Percentiles rank a stretch among this genome's conserved stretches.
Evolutionary conservation across 2,888 invertebrate species (phyloP).

Genomic region (Eilema griseolum): DNA sequence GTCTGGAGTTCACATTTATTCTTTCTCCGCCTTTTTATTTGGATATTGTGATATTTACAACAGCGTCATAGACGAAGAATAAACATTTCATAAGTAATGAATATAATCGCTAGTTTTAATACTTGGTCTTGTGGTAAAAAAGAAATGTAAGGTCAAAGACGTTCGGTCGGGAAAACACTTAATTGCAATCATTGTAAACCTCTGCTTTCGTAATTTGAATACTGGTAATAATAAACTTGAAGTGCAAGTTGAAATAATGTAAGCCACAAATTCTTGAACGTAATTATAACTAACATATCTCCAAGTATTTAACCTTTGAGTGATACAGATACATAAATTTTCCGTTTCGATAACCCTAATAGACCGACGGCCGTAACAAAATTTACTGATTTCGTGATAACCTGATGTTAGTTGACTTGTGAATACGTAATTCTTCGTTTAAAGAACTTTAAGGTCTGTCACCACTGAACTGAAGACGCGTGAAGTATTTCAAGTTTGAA

Average conservation of each 20-base stretch:
- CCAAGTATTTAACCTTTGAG: slow-evolving; percentile 11
- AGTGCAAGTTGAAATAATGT: neutral
- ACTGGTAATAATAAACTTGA: neutral
- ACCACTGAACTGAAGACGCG: neutral
- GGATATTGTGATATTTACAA: neutral
- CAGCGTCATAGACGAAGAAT: no score
- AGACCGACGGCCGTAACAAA: slow-evolving; percentile 25
- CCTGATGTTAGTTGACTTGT: slow-evolving; percentile 21
- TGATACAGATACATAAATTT: slow-evolving; percentile 14
- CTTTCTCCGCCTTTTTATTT: neutral
- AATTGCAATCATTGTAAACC: neutral
- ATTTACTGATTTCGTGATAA: slow-evolving; percentile 31
- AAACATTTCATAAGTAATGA: no score
- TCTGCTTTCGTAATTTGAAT: neutral
- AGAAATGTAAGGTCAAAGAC: neutral
- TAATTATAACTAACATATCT: neutral
- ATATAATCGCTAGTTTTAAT: no score
- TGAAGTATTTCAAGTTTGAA: neutral
- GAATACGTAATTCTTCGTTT: slow-evolving; percentile 1
- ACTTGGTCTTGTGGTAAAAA: neutral
- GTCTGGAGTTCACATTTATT: no score
- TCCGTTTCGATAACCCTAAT: slow-evolving; percentile 15
- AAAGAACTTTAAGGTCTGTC: neutral
- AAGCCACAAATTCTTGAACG: neutral
- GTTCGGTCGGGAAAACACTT: neutral